Evolutionary conservation across 64 coral and sea anemone genomes (phyloP).

Genomic region (Porites lutea): DNA sequence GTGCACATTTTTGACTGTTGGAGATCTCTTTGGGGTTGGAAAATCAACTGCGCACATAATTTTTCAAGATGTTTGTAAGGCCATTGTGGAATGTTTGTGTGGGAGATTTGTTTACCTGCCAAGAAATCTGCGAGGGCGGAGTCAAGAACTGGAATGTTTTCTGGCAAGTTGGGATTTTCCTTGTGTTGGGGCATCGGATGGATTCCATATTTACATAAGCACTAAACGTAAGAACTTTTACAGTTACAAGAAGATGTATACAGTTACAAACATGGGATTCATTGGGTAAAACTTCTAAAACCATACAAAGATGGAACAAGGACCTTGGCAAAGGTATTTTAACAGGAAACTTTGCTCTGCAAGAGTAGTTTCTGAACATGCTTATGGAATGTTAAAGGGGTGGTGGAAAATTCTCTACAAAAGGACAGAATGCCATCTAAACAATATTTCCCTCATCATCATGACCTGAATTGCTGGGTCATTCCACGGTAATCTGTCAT

Average conservation of each 20-base stretch:
- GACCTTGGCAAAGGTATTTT: conserved; percentile 42
- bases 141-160: conserved; percentile 43
- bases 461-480: conserved; percentile 20
- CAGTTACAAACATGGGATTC: conserved; percentile 53
- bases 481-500: no score
- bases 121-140: conserved; percentile 28
- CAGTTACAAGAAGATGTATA: conserved; percentile 66
- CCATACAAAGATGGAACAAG: conserved; percentile 46
- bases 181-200: conserved; percentile 41
- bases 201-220: conserved; percentile 49
- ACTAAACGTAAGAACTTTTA: conserved; percentile 53
- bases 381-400: conserved; percentile 51
- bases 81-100: background rate
- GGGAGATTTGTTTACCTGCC: conserved; percentile 25
- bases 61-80: conserved; percentile 1
- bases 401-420: conserved; percentile 52
- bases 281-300: conserved; percentile 51
- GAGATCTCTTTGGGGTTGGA: background rate
- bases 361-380: conserved; percentile 40
- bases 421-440: conserved; percentile 27
- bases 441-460: background rate
- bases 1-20: conserved; percentile 5
- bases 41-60: background rate
- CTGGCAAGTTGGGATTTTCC: conserved; percentile 65
- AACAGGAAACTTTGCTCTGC: conserved; percentile 62